A percentile compares a stretch with the other conserved stretches of the same genome.
These are phyloP conservation scores for Phorcus lineatus DNA, from an alignment of 2,888 invertebrate genomes.

Conservation along the genomic window DNA sequence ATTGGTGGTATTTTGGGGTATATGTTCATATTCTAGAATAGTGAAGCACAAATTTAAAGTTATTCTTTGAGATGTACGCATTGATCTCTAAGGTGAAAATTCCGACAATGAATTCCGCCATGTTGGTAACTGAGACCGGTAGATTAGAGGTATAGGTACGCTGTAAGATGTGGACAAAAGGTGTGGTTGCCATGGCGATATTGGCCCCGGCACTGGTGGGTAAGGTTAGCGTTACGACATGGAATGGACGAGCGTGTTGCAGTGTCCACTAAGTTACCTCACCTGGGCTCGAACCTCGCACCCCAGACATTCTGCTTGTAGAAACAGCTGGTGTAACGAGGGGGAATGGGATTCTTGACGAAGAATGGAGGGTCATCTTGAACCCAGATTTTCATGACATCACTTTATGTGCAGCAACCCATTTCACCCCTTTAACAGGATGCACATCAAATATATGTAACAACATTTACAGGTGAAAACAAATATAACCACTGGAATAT, in stretches of 20 bases:
- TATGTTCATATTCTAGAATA: not conserved
- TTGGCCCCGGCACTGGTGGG: not conserved
- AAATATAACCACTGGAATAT: too few species aligned
- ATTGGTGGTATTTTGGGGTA: not conserved
- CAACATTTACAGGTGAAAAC: too few species aligned
- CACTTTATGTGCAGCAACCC: too few species aligned
- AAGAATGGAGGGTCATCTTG: too few species aligned
- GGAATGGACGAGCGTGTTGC: not conserved
- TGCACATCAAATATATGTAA: too few species aligned
- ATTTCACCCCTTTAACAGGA: too few species aligned
- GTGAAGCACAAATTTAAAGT: not conserved
- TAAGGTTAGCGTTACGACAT: conserved; percentile 8
- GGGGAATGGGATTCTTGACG: too few species aligned
- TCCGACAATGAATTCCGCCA: not conserved
- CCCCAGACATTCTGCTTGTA: not conserved
- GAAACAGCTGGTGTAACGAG: not conserved
- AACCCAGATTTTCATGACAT: too few species aligned
- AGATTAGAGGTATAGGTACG: not conserved
- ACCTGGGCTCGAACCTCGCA: not conserved
- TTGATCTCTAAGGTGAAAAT: too few species aligned
- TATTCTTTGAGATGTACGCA: too few species aligned
- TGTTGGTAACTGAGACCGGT: not conserved
- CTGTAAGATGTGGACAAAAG: conserved; percentile 2
- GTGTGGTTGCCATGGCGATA: conserved; percentile 17
- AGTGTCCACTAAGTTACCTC: not conserved